A percentile compares a stretch with the other conserved stretches of the same genome.
Evolutionary conservation across 2,888 invertebrate species (phyloP).

Genomic region (Apotomis turbidana): DNA sequence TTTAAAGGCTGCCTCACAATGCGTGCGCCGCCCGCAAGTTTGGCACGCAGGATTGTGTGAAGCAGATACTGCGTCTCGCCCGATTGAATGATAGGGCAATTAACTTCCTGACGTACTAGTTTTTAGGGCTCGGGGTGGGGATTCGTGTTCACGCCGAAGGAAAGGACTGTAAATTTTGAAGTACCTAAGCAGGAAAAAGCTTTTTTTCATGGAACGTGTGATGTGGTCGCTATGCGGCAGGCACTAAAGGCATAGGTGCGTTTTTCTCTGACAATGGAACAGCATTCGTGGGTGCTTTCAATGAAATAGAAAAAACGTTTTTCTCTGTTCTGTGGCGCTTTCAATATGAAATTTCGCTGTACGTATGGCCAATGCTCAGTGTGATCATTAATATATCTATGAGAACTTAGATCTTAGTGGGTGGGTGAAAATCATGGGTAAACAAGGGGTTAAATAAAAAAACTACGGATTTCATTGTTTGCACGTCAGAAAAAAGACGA

Average conservation of each 20-base stretch:
- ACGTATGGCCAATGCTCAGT: too few species aligned
- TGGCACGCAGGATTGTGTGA: slow-evolving; percentile 60
- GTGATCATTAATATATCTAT: too few species aligned
- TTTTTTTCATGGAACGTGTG: not conserved
- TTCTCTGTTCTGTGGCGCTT: too few species aligned
- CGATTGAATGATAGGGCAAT: slow-evolving; percentile 40
- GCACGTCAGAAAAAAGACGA: too few species aligned
- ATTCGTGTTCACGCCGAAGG: slow-evolving; percentile 14
- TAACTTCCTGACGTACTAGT: slow-evolving; percentile 41
- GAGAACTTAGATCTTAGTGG: too few species aligned
- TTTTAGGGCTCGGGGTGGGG: slow-evolving; percentile 27
- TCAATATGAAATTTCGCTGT: too few species aligned
- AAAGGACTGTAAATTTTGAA: slow-evolving; percentile 10
- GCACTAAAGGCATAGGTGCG: not conserved
- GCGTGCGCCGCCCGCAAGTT: slow-evolving; percentile 34
- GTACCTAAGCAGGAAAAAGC: not conserved
- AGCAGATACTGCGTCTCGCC: slow-evolving; percentile 61
- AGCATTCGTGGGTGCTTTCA: too few species aligned
- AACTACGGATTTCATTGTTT: too few species aligned
- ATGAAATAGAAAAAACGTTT: too few species aligned
- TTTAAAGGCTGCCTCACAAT: slow-evolving; percentile 48
- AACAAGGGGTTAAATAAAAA: too few species aligned
- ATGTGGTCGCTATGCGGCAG: not conserved
- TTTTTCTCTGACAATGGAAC: too few species aligned
- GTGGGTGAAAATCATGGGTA: too few species aligned